Conservation (phyloP, 2,797 vertebrate species). For the Clamator glandarius region DNA sequence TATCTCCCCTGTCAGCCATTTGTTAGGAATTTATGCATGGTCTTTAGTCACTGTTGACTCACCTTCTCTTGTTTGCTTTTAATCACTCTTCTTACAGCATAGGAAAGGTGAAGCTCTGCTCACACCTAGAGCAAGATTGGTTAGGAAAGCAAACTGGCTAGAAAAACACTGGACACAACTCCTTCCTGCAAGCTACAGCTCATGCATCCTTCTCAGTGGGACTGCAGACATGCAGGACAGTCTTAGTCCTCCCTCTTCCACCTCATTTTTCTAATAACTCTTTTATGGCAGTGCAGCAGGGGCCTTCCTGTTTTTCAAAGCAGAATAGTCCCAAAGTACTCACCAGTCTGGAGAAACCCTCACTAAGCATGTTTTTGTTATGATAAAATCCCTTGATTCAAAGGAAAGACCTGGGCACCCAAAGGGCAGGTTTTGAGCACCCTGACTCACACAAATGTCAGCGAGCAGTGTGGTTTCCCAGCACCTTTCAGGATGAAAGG, state of each 20-base stretch:
- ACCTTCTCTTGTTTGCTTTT: conserved; percentile 28
- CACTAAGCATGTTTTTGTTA: neutral
- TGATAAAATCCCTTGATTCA: neutral
- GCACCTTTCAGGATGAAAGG: neutral
- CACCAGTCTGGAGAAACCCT: neutral
- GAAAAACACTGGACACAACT: neutral
- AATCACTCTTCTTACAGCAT: neutral
- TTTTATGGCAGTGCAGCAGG: neutral
- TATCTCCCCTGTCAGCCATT: conserved; percentile 5
- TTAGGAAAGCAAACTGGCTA: neutral
- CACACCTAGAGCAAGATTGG: neutral
- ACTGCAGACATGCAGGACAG: neutral
- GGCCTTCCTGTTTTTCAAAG: conserved; percentile 29
- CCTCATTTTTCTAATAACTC: neutral
- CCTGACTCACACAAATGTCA: neutral
- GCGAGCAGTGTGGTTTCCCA: neutral
- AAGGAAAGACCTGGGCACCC: neutral
- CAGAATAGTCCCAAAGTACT: neutral
- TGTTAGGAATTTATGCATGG: conserved; percentile 48
- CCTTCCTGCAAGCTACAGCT: neutral
- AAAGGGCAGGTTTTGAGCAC: neutral
- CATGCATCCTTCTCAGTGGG: neutral
- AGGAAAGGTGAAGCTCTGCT: conserved; percentile 8
- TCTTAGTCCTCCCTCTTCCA: neutral
- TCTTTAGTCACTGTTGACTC: conserved; percentile 39